Percentiles rank a stretch among this genome's conserved stretches.
Evolutionary conservation across 2,888 invertebrate genomes (phyloP).

Genomic region (Poecilus cupreus): DNA sequence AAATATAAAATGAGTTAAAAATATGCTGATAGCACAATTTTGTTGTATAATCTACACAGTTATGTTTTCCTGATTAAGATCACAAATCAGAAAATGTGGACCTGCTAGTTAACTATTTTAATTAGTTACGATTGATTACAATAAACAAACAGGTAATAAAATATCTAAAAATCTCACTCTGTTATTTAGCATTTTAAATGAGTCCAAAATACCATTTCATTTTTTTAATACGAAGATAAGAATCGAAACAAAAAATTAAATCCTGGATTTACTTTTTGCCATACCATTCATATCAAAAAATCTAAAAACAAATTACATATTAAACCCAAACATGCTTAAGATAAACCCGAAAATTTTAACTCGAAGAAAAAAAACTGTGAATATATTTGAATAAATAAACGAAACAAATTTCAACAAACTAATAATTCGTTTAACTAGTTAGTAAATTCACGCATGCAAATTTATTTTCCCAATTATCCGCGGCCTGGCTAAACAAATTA

Average conservation of each 20-base stretch:
- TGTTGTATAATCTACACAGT: not conserved
- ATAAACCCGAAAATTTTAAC: not conserved
- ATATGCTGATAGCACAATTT: not conserved
- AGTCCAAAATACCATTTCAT: not conserved
- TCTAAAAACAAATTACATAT: conserved; percentile 17
- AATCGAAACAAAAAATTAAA: conserved; percentile 7
- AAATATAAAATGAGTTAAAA: too few relatives aligned
- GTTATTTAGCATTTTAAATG: conserved; percentile 40
- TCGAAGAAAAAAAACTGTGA: not conserved
- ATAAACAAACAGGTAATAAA: conserved; percentile 8
- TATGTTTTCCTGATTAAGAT: too few relatives aligned
- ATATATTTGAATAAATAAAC: conserved; percentile 28
- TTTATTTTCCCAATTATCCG: not conserved
- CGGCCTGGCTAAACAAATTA: conserved; percentile 17
- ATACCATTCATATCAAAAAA: not conserved
- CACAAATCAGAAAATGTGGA: not conserved
- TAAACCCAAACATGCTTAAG: conserved; percentile 8
- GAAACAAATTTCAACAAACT: conserved; percentile 1
- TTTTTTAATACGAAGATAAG: not conserved
- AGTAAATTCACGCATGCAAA: not conserved
- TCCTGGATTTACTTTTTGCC: not conserved
- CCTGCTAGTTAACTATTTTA: not conserved
- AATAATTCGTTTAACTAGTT: not conserved
- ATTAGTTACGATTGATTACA: not conserved
- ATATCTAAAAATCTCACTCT: not conserved